A percentile compares a stretch with the other conserved stretches of the same genome.
These are phyloP conservation scores for Sitta europaea DNA, from an alignment of 2,113 vertebrate species.

Conservation along the genomic window DNA sequence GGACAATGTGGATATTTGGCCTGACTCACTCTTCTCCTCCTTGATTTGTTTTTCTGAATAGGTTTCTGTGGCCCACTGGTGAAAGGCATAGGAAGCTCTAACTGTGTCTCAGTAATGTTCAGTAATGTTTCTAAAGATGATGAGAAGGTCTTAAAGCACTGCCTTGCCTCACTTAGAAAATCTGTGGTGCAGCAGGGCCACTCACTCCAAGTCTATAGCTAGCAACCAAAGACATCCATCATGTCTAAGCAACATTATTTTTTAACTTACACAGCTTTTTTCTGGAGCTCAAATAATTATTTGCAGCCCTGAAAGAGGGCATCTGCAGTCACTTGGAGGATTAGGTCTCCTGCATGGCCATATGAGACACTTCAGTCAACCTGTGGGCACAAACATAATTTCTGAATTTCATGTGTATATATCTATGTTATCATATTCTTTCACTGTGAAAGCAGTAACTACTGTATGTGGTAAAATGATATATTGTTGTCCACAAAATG, in stretches of 20 bases:
- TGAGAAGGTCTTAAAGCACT: background rate
- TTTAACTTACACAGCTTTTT: background rate
- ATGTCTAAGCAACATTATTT: background rate
- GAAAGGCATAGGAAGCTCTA: background rate
- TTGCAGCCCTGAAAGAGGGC: background rate
- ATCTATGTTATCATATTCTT: slow-evolving; percentile 39
- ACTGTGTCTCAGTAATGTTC: background rate
- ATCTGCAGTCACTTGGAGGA: background rate
- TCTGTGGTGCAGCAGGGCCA: background rate
- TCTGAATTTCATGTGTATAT: slow-evolving; percentile 2
- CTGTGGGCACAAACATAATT: slow-evolving; percentile 29
- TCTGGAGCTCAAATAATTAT: background rate
- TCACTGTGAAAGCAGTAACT: slow-evolving; percentile 55
- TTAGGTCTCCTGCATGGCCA: background rate
- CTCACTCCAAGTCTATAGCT: background rate
- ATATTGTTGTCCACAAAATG: slow-evolving; percentile 57
- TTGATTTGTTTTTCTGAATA: background rate
- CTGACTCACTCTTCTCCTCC: background rate
- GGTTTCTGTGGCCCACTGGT: background rate
- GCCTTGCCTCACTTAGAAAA: background rate
- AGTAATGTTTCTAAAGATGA: background rate
- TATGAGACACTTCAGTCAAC: background rate
- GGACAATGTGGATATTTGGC: background rate
- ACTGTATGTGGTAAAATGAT: slow-evolving; percentile 70
- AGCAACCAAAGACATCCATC: background rate